Evolutionary conservation across 2,113 vertebrate genomes (phyloP).

Genomic region (Copsychus sechellarum): DNA sequence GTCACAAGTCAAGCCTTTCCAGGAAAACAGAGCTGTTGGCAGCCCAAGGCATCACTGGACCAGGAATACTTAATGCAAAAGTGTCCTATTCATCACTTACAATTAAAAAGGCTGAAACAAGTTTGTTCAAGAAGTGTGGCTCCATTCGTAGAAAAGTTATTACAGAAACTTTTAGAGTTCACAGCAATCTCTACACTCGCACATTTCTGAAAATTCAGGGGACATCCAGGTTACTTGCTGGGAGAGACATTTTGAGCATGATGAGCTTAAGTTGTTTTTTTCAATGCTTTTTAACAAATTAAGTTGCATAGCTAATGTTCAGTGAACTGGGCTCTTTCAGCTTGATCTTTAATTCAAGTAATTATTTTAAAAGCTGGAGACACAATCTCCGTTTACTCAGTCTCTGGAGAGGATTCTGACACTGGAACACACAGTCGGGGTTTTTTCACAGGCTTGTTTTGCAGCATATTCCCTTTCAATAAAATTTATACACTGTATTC

Average conservation of each 20-base stretch:
- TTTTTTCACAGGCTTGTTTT: not conserved
- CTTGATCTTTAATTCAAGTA: not conserved
- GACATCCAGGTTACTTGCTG: not conserved
- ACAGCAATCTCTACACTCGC: not conserved
- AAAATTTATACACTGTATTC: not conserved
- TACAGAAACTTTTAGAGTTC: not conserved
- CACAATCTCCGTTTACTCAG: not conserved
- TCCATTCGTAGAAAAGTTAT: not conserved
- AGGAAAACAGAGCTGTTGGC: not conserved
- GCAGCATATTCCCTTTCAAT: not conserved
- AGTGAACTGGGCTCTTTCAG: constrained; percentile 19
- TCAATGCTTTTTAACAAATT: constrained; percentile 46
- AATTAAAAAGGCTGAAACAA: not conserved
- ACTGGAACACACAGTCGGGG: not conserved
- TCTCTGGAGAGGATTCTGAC: constrained; percentile 3
- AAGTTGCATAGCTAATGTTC: constrained; percentile 32
- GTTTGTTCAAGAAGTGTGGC: not conserved
- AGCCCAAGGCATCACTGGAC: not conserved
- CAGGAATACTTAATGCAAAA: not conserved
- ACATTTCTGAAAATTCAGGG: not conserved
- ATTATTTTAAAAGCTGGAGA: constrained; percentile 59
- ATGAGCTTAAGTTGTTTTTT: not conserved
- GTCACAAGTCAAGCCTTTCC: not conserved
- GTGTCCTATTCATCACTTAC: not conserved
- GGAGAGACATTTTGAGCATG: not conserved